Conservation (phyloP, 2,113 vertebrate species). For the Paralichthys olivaceus region DNA sequence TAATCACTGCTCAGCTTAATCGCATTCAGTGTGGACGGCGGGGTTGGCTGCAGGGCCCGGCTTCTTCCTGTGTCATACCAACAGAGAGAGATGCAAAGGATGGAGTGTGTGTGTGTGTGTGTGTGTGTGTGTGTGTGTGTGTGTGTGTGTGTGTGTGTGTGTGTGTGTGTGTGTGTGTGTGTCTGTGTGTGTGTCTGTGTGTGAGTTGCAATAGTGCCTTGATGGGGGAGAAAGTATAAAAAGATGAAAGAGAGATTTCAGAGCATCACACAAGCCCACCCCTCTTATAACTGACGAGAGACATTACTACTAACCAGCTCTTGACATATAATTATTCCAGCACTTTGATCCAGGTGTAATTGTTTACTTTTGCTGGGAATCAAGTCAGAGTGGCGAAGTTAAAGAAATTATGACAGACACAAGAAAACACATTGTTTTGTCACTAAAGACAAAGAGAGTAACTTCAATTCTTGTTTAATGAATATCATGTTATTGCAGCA, state of each 20-base stretch:
- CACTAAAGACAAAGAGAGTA: constrained; percentile 35
- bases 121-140: constrained; percentile 4
- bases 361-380: constrained; percentile 65
- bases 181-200: constrained; percentile 1
- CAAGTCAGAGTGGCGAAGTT: constrained; percentile 35
- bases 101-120: neutral
- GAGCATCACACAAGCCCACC: constrained; percentile 54
- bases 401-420: constrained; percentile 42
- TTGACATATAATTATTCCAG: constrained; percentile 69
- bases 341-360: constrained; percentile 76
- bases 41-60: constrained; percentile 70
- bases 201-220: constrained; percentile 55
- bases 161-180: neutral
- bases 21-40: constrained; percentile 74
- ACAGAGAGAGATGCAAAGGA: constrained; percentile 39
- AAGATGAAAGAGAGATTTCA: constrained; percentile 71
- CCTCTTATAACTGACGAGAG: constrained; percentile 63
- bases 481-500: neutral
- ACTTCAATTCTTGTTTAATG: neutral
- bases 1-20: constrained; percentile 82
- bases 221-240: constrained; percentile 57
- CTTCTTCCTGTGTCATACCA: constrained; percentile 71
- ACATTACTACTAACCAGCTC: constrained; percentile 67
- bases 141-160: neutral
- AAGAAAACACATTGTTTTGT: constrained; percentile 53